A percentile compares a stretch with the other conserved stretches of the same genome.
These are phyloP conservation scores for Pyrochroa serraticornis DNA, from an alignment of 2,888 invertebrate species.

Conservation along the genomic window DNA sequence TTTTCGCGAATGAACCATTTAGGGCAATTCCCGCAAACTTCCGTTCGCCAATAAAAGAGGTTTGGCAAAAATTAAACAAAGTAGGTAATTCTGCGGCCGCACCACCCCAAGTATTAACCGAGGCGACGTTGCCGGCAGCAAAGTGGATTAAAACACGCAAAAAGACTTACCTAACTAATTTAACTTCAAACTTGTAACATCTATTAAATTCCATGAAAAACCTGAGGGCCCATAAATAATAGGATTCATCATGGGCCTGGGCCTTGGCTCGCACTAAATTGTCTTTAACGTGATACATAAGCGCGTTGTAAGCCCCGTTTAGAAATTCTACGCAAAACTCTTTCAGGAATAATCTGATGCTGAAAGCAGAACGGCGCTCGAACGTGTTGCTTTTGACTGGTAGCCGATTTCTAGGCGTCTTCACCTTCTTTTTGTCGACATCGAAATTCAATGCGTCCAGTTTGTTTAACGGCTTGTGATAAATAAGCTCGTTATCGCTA, in stretches of 20 bases:
- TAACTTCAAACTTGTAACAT: slow-evolving; percentile 82
- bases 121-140: slow-evolving; percentile 6
- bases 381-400: slow-evolving; percentile 68
- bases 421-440: slow-evolving; percentile 70
- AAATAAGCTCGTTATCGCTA: slow-evolving; percentile 83
- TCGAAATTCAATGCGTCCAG: slow-evolving; percentile 81
- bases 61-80: slow-evolving; percentile 24
- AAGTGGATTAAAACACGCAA: slow-evolving; percentile 32
- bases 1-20: background rate
- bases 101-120: too few relatives aligned
- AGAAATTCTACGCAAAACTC: slow-evolving; percentile 95
- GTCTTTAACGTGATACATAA: slow-evolving; percentile 88
- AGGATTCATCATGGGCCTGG: slow-evolving; percentile 87
- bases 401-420: slow-evolving; percentile 78
- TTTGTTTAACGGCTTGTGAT: slow-evolving; percentile 83
- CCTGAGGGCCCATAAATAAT: slow-evolving; percentile 91
- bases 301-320: slow-evolving; percentile 88
- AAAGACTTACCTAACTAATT: slow-evolving; percentile 78
- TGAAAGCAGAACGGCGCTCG: slow-evolving; percentile 84
- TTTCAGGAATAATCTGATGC: slow-evolving; percentile 86
- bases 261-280: slow-evolving; percentile 70
- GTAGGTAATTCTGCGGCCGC: slow-evolving; percentile 9
- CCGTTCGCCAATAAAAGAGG: slow-evolving; percentile 9
- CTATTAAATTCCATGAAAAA: slow-evolving; percentile 99
- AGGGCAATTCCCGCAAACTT: background rate